These are phyloP conservation scores for Eledona agricola DNA, from an alignment of 2,888 invertebrate species.

Conservation along the genomic window DNA sequence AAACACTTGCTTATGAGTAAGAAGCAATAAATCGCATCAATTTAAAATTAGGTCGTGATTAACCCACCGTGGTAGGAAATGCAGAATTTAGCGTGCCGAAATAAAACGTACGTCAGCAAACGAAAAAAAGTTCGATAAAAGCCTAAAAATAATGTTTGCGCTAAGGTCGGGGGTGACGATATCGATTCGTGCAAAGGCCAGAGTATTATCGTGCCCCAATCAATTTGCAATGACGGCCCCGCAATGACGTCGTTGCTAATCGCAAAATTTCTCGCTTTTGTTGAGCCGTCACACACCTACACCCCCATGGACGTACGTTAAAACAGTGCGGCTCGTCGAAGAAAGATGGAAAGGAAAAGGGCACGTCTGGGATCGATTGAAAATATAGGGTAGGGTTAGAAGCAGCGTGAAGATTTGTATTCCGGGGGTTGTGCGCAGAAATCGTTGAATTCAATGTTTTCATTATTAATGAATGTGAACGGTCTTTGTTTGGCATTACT, in stretches of 20 bases:
- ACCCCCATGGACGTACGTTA: constrained; percentile 27
- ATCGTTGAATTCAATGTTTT: too few relatives aligned
- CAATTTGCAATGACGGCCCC: constrained; percentile 48
- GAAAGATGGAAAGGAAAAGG: constrained; percentile 16
- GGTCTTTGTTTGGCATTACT: too few relatives aligned
- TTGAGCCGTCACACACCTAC: constrained; percentile 44
- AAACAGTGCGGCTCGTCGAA: constrained; percentile 9
- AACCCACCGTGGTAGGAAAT: not conserved
- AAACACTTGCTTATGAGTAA: too few relatives aligned
- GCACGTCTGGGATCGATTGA: constrained; percentile 16
- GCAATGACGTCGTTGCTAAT: constrained; percentile 51
- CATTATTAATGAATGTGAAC: too few relatives aligned
- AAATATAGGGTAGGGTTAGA: too few relatives aligned
- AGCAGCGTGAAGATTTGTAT: too few relatives aligned
- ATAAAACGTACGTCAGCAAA: too few relatives aligned
- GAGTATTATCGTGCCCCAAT: constrained; percentile 42
- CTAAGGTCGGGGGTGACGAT: constrained; percentile 20
- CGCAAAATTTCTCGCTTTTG: constrained; percentile 45
- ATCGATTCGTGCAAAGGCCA: constrained; percentile 30
- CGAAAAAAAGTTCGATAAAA: too few relatives aligned
- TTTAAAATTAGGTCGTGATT: constrained; percentile 3
- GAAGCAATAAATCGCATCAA: not conserved
- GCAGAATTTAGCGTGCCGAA: too few relatives aligned
- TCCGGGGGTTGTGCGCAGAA: too few relatives aligned
- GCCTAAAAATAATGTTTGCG: too few relatives aligned